Conservation (phyloP, 1,140 invertebrate genomes). For the Eciton burchellii region DNA sequence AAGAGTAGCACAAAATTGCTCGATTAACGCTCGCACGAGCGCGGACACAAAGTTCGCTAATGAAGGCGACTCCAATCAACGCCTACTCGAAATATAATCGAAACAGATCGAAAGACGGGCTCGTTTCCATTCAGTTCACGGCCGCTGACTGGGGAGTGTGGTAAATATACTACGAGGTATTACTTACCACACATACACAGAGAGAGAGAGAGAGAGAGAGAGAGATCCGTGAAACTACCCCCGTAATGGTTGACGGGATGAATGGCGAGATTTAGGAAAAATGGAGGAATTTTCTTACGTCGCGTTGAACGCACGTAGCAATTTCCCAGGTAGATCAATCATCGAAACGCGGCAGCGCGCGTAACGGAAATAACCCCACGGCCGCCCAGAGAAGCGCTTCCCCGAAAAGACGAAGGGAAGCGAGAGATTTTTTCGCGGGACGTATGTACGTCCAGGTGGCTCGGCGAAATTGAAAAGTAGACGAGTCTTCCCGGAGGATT, state of each 20-base stretch:
- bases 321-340: constrained; percentile 18
- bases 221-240: neutral
- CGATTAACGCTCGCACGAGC: constrained; percentile 2
- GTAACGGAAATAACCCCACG: neutral
- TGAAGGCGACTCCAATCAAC: neutral
- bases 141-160: too few species aligned
- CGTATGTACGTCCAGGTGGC: neutral
- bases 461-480: constrained; percentile 31
- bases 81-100: constrained; percentile 10
- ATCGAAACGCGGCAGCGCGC: neutral
- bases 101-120: neutral
- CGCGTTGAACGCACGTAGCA: neutral
- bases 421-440: neutral
- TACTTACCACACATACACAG: neutral
- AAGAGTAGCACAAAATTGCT: constrained; percentile 12
- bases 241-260: neutral
- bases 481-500: constrained; percentile 10
- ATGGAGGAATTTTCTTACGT: neutral
- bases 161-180: neutral
- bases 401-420: neutral
- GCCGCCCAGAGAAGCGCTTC: neutral
- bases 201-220: too few species aligned
- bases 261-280: constrained; percentile 37
- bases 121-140: neutral
- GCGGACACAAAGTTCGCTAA: constrained; percentile 29